A percentile compares a stretch with the other conserved stretches of the same genome.
Evolutionary conservation across 2,888 invertebrate genomes (phyloP).

Genomic region (Protophormia terraenovae): DNA sequence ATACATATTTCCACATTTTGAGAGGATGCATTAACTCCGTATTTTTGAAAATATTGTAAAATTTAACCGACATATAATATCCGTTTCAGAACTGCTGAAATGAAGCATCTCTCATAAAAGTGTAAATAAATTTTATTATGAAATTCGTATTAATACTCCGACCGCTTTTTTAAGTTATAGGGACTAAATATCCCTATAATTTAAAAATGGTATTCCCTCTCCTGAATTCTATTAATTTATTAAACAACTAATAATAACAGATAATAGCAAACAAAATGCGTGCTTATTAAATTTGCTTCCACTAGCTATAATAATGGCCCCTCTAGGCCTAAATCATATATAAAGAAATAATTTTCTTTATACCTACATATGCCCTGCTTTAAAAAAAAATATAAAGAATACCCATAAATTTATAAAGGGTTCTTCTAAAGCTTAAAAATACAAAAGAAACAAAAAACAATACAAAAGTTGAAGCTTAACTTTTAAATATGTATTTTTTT

Average conservation of each 20-base stretch:
- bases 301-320: not conserved
- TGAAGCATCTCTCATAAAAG: too few species aligned
- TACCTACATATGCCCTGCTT: not conserved
- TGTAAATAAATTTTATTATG: too few species aligned
- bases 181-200: too few species aligned
- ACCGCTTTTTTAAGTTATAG: too few species aligned
- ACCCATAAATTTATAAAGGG: conserved; percentile 29
- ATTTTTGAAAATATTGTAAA: too few species aligned
- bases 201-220: not conserved
- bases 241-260: not conserved
- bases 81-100: too few species aligned
- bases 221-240: not conserved
- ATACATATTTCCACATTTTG: too few species aligned
- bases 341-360: not conserved
- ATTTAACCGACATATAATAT: too few species aligned
- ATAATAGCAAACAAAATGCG: conserved; percentile 72
- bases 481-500: not conserved
- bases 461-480: not conserved
- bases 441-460: conserved; percentile 4
- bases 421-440: not conserved
- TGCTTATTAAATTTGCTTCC: conserved; percentile 75
- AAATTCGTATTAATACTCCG: too few species aligned
- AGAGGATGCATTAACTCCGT: too few species aligned
- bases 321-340: not conserved
- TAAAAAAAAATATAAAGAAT: not conserved